phyloP scores from a whole-genome alignment of 2,113 vertebrate genomes.

The Hymenochirus boettgeri region DNA sequence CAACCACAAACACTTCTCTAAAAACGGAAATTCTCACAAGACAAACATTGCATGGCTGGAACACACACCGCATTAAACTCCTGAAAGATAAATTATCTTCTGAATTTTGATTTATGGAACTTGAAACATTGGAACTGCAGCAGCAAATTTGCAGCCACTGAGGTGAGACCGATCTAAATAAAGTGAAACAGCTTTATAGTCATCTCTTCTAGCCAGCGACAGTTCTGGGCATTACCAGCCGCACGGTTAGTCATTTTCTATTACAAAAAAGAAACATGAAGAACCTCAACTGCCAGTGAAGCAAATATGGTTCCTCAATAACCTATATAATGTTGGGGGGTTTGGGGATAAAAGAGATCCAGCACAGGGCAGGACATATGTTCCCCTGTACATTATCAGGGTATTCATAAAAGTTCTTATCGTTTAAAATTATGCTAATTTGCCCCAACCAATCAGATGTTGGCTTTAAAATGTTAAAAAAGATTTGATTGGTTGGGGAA shows the following conservation, averaged over 20 bases:
- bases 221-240: not conserved
- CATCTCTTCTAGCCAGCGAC: not conserved
- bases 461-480: no score
- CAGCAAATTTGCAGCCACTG: not conserved
- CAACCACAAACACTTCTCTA: not conserved
- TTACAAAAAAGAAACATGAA: not conserved
- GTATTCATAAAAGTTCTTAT: no score
- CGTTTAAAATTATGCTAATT: no score
- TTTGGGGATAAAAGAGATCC: no score
- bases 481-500: no score
- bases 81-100: not conserved
- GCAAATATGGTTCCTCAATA: no score
- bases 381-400: no score
- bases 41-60: not conserved
- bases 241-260: not conserved
- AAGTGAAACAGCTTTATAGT: not conserved
- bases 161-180: conserved; percentile 3
- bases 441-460: no score
- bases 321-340: no score
- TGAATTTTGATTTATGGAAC: not conserved
- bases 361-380: no score
- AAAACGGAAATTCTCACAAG: not conserved
- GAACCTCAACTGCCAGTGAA: not conserved
- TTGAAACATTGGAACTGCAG: not conserved
- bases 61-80: not conserved